phyloP scores from a whole-genome alignment of 2,888 invertebrate species.

The Operophtera brumata region DNA sequence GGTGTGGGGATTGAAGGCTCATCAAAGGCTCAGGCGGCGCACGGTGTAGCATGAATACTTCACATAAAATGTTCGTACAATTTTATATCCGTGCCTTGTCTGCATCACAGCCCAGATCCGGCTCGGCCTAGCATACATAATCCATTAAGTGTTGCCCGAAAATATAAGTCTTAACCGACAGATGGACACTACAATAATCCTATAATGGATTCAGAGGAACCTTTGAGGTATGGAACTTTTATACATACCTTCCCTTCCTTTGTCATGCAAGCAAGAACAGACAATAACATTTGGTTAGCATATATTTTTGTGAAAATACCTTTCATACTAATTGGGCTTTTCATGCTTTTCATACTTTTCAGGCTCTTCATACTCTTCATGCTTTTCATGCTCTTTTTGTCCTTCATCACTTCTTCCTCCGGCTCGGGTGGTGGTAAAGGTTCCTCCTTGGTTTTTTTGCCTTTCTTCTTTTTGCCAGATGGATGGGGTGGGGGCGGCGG shows the following conservation, averaged over 20 bases:
- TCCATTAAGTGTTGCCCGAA: too few species aligned
- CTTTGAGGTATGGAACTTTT: too few species aligned
- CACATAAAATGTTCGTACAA: too few species aligned
- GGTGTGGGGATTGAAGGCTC: too few species aligned
- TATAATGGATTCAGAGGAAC: too few species aligned
- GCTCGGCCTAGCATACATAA: too few species aligned
- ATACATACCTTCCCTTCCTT: constrained; percentile 13
- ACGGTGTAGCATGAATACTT: too few species aligned
- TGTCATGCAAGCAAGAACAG: constrained; percentile 8
- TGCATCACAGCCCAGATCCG: too few species aligned
- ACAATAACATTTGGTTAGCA: constrained; percentile 1
- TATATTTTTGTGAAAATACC: constrained; percentile 26
- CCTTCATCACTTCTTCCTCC: constrained; percentile 20
- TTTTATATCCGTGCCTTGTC: too few species aligned
- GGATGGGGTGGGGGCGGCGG: constrained; percentile 62
- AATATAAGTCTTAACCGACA: too few species aligned
- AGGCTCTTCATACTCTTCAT: constrained; percentile 42
- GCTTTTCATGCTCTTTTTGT: constrained; percentile 37
- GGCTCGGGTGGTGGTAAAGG: constrained; percentile 18
- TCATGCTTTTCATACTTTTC: constrained; percentile 43
- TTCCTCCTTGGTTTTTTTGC: constrained; percentile 37
- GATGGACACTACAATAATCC: too few species aligned
- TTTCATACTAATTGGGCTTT: constrained; percentile 46
- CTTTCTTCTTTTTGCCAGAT: constrained; percentile 50
- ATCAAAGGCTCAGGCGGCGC: too few species aligned